Evolutionary conservation across 2,113 vertebrate genomes (phyloP).

Genomic region (Semnornis frantzii): DNA sequence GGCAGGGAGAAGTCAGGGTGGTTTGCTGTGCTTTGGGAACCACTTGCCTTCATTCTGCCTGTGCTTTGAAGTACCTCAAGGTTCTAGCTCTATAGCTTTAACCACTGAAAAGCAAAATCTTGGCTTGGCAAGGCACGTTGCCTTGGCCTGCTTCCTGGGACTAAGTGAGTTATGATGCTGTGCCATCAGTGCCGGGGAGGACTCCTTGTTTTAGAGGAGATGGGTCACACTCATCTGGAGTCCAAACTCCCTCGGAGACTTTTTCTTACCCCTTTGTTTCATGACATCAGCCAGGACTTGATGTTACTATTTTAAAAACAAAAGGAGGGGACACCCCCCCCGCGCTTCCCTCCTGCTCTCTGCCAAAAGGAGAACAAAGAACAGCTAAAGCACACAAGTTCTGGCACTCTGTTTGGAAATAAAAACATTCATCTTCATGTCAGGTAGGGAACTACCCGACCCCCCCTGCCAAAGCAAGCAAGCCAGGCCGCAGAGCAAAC

Average conservation of each 20-base stretch:
- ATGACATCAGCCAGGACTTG: background rate
- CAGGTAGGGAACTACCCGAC: constrained; percentile 53
- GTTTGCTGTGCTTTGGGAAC: background rate
- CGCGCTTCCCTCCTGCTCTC: background rate
- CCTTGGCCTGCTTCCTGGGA: constrained; percentile 17
- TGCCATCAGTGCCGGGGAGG: background rate
- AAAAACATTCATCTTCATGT: constrained; percentile 63
- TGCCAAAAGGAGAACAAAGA: constrained; percentile 62
- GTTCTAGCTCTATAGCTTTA: background rate
- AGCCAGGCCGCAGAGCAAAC: background rate
- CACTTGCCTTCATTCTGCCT: background rate
- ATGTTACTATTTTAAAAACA: constrained; percentile 60
- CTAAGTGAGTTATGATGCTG: background rate
- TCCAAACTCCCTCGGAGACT: background rate
- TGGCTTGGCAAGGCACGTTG: background rate
- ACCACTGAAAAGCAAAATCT: background rate
- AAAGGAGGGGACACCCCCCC: constrained; percentile 37
- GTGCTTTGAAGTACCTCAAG: background rate
- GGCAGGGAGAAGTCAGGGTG: background rate
- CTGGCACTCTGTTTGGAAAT: constrained; percentile 42
- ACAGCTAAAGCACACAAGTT: constrained; percentile 49
- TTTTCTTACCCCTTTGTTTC: constrained; percentile 7
- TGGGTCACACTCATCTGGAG: background rate
- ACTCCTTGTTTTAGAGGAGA: constrained; percentile 17
- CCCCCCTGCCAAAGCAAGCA: constrained; percentile 46